Evolutionary conservation across 2,113 vertebrate genomes (phyloP).

Genomic region (Pungitius pungitius): DNA sequence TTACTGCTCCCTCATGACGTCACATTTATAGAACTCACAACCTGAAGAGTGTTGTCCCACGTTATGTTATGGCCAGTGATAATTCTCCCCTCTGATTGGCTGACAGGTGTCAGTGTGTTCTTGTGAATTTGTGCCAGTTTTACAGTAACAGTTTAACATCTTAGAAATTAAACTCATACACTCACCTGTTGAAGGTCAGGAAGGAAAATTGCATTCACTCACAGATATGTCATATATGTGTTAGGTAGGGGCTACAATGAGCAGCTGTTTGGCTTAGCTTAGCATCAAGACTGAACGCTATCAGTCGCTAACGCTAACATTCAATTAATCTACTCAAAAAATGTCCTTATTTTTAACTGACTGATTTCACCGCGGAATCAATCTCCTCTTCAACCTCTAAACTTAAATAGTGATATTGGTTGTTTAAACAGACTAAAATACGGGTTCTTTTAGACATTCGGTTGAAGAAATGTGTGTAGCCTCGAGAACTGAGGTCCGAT

Average conservation of each 20-base stretch:
- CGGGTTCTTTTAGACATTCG: neutral
- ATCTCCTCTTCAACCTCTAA: too few species aligned
- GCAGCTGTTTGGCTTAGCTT: neutral
- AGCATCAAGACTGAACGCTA: neutral
- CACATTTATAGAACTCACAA: neutral
- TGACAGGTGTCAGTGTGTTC: neutral
- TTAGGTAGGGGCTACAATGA: neutral
- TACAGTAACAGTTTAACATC: neutral
- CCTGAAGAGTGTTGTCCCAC: neutral
- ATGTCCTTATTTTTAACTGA: too few species aligned
- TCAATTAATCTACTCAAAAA: too few species aligned
- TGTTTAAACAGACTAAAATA: neutral
- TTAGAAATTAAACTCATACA: neutral
- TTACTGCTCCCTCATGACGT: neutral
- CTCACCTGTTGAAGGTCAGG: neutral
- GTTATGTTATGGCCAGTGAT: neutral
- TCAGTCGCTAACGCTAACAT: too few species aligned
- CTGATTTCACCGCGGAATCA: too few species aligned
- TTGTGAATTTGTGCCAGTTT: neutral
- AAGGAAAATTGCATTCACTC: neutral
- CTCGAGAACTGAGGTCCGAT: neutral
- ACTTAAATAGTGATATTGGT: too few species aligned
- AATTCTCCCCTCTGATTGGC: neutral
- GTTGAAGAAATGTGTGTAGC: neutral
- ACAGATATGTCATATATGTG: neutral